Conservation (phyloP, 2,888 invertebrate species). For the Uropetala carovei region DNA sequence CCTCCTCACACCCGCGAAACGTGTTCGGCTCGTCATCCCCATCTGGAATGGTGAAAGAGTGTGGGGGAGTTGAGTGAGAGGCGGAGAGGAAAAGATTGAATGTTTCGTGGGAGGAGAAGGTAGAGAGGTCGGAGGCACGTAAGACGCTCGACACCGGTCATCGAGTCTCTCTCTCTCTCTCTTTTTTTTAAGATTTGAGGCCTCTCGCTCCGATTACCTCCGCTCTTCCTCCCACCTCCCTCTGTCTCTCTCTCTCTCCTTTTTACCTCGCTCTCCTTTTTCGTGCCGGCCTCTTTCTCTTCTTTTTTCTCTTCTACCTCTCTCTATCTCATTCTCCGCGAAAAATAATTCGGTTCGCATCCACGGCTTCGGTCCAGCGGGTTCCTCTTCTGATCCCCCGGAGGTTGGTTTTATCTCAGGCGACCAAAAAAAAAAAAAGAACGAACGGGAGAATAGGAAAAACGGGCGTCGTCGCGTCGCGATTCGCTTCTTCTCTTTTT, state of each 20-base stretch:
- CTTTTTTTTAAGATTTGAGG: background rate
- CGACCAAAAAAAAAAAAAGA: too few relatives aligned
- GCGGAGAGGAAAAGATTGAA: background rate
- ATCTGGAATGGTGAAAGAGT: background rate
- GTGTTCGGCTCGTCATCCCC: too few relatives aligned
- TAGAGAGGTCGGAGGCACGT: too few relatives aligned
- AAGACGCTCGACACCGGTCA: background rate
- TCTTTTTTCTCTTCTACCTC: background rate
- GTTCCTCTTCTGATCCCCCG: background rate
- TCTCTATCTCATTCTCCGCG: background rate
- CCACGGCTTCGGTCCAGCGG: constrained; percentile 6
- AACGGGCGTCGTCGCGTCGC: background rate
- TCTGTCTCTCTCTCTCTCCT: background rate
- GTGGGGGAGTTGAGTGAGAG: background rate
- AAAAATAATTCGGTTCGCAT: constrained; percentile 23
- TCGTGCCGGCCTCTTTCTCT: background rate
- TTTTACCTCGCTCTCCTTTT: background rate
- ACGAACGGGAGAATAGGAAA: background rate
- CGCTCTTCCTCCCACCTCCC: background rate
- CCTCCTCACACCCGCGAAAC: too few relatives aligned
- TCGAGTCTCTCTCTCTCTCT: background rate
- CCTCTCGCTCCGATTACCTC: constrained; percentile 3
- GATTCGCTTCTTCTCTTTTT: constrained; percentile 8
- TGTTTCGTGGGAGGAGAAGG: background rate
- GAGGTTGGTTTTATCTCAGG: background rate